Evolutionary conservation across 53 echinoderm and acorn worm genomes (phyloP), one percentile per base, ranked within the genome.

Genomic region (Astropecten irregularis): DNA sequence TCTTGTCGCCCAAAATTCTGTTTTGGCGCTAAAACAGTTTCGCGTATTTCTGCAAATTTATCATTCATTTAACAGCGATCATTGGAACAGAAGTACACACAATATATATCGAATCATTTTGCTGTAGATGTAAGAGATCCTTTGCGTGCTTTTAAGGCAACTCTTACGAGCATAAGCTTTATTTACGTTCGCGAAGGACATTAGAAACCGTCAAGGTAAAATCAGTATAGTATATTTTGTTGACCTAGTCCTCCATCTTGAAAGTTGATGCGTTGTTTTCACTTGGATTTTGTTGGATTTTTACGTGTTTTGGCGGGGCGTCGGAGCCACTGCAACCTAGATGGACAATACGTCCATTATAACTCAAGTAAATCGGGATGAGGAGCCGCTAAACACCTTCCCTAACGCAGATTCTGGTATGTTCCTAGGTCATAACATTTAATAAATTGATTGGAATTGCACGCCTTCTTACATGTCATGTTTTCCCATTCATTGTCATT

Each of bases 341-440:
- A 96, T 96, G 96, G 96, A 96, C 91, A 93, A 89, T 96, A 91
- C 96, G 91, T 93, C 91, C 89, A 96, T 96, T 93, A 96, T 96
- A 81, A 93, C 96, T 73, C 96, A 96, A 91, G 96, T 93, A 39
- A 93, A 93, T 68, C 91, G 96, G 91, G 96, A 96, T 89, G 96
- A 96, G 93, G 96, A 96, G 81, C 96, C 89, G 62, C 76, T 93
- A 86, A 96, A 91, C 83, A 89, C 89, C 79, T 93, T 96, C 65
- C 89, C 96, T 70, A 87, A 88, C 21, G 77, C 96, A 86, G 96
- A 96, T 82, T 86, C 87, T 66, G 93, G 96, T 96, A 89, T 88
- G 86, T 71, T 82, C 84, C 39, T 67, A 31, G 60, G 44, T 64
- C 53, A 42, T 84, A 39, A 23, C 22, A 62, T 37, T 42, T 20